Evolutionary conservation across 1,140 invertebrate genomes (phyloP).

Genomic region (Carposina sasakii): DNA sequence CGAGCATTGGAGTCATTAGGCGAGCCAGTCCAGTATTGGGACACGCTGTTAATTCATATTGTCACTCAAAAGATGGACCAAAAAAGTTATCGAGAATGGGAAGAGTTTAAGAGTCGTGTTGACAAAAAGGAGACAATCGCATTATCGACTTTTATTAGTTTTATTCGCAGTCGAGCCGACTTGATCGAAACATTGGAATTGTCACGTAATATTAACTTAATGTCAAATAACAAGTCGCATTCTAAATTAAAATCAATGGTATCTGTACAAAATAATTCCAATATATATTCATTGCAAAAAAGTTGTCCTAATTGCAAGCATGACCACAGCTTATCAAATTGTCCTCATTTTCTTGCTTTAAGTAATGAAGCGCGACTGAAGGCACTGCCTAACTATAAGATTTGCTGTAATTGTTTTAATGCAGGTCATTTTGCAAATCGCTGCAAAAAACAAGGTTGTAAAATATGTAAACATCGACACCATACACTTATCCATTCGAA

Average conservation of each 20-base stretch:
- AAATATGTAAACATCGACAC: neutral
- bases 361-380: neutral
- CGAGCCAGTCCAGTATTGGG: neutral
- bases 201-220: neutral
- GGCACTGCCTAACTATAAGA: neutral
- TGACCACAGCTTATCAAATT: neutral
- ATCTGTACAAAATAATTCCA: too few species aligned
- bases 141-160: neutral
- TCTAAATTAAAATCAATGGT: neutral
- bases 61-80: neutral
- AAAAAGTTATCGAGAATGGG: neutral
- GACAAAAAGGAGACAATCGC: neutral
- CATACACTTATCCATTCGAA: neutral
- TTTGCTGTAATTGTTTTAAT: neutral
- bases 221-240: neutral
- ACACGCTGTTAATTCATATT: neutral
- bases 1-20: neutral
- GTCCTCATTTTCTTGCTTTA: neutral
- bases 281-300: too few species aligned
- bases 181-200: neutral
- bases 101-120: neutral
- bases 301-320: neutral
- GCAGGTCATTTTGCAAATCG: neutral
- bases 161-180: neutral
- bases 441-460: neutral